phyloP scores from a whole-genome alignment of 2,888 invertebrate species.

The Spilosoma lubricipeda region DNA sequence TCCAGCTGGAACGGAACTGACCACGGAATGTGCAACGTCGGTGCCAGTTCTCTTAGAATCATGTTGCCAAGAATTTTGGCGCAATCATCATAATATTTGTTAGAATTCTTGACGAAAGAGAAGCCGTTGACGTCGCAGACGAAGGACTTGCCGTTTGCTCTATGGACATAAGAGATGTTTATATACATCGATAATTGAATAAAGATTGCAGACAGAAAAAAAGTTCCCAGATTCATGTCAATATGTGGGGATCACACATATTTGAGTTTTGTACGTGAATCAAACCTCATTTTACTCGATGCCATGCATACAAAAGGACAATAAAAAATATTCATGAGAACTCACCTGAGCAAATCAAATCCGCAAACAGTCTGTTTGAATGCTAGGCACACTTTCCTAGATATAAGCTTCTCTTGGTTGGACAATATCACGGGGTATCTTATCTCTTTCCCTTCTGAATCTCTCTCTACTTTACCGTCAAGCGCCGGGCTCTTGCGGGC shows the following conservation, averaged over 20 bases:
- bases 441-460: slow-evolving; percentile 99
- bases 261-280: neutral
- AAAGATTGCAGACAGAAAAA: too few species aligned
- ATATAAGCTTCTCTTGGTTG: slow-evolving; percentile 98
- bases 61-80: slow-evolving; percentile 99
- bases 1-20: slow-evolving; percentile 98
- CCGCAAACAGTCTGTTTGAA: slow-evolving; percentile 99
- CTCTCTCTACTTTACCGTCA: slow-evolving; percentile 99
- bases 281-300: neutral
- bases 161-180: slow-evolving; percentile 58
- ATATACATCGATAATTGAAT: too few species aligned
- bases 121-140: slow-evolving; percentile 99
- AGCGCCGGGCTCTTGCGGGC: slow-evolving; percentile 99
- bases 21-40: slow-evolving; percentile 98
- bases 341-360: slow-evolving; percentile 96
- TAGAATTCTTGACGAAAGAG: slow-evolving; percentile 99
- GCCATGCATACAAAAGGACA: neutral
- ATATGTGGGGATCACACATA: neutral
- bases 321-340: neutral
- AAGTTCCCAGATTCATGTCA: neutral
- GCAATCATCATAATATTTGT: slow-evolving; percentile 99
- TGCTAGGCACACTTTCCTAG: slow-evolving; percentile 97
- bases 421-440: slow-evolving; percentile 99
- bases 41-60: slow-evolving; percentile 97
- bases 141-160: slow-evolving; percentile 99